phyloP scores from a whole-genome alignment of 2,797 vertebrate genomes.

The Coreius guichenoti region DNA sequence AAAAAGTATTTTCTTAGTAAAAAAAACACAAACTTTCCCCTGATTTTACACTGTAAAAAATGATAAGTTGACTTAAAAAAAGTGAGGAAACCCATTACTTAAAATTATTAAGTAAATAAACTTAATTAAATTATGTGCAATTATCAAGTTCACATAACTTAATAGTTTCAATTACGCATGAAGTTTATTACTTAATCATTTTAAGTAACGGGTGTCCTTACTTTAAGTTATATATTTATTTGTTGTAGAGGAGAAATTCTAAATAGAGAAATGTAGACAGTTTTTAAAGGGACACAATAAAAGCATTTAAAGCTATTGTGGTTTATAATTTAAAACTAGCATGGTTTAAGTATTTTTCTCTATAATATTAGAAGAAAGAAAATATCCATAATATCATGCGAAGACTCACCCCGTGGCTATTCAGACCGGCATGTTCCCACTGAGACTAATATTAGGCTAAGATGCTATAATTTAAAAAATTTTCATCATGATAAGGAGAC shows the following conservation, averaged over 20 bases:
- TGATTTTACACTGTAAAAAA: background rate
- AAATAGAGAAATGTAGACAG: background rate
- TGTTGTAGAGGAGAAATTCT: background rate
- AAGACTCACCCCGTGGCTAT: background rate
- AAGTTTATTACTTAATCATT: too few relatives aligned
- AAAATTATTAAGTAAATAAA: too few relatives aligned
- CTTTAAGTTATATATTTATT: background rate
- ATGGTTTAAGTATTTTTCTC: background rate
- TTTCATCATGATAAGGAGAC: background rate
- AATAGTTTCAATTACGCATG: too few relatives aligned
- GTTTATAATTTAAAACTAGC: background rate
- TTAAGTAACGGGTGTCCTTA: too few relatives aligned
- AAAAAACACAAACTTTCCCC: too few relatives aligned
- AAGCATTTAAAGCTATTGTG: background rate
- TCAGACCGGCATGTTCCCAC: background rate
- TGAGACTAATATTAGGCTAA: background rate
- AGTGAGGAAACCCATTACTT: too few relatives aligned
- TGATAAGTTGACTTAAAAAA: too few relatives aligned
- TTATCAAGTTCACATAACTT: too few relatives aligned
- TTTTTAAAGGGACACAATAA: background rate
- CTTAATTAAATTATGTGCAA: too few relatives aligned
- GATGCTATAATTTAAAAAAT: background rate
- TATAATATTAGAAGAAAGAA: background rate
- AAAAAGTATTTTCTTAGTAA: background rate
- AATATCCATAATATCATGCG: background rate